Percentiles rank a stretch among this genome's conserved stretches.
Conservation (phyloP, 2,113 vertebrate genomes). For the Jaculus jaculus region DNA sequence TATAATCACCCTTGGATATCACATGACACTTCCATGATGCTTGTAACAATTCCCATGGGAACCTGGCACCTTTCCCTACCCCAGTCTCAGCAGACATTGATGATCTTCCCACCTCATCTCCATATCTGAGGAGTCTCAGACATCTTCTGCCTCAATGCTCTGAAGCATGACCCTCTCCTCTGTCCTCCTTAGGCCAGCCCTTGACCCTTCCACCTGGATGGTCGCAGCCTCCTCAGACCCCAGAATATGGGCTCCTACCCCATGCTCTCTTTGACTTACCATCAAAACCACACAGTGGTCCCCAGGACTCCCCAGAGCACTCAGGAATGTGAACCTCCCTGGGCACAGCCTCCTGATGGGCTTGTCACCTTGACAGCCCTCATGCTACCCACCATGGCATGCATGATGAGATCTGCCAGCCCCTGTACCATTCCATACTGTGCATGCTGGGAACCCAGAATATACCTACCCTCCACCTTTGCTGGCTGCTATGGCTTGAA, state of each 20-base stretch:
- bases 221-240: neutral
- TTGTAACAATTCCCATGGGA: neutral
- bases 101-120: neutral
- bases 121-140: neutral
- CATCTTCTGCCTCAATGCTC: neutral
- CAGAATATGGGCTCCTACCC: rapidly evolving
- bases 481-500: neutral
- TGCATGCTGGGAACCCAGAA: neutral
- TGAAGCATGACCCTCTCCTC: neutral
- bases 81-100: neutral
- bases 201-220: neutral
- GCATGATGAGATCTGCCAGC: neutral
- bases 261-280: neutral
- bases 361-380: neutral
- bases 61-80: neutral
- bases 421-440: rapidly evolving
- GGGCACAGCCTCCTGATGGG: neutral
- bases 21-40: neutral
- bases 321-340: neutral
- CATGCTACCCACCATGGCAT: neutral
- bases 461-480: neutral
- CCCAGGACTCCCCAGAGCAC: neutral
- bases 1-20: neutral
- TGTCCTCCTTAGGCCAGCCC: neutral
- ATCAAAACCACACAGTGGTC: neutral